phyloP scores from a whole-genome alignment of 2,888 invertebrate species.

The Nymphalis polychloros region DNA sequence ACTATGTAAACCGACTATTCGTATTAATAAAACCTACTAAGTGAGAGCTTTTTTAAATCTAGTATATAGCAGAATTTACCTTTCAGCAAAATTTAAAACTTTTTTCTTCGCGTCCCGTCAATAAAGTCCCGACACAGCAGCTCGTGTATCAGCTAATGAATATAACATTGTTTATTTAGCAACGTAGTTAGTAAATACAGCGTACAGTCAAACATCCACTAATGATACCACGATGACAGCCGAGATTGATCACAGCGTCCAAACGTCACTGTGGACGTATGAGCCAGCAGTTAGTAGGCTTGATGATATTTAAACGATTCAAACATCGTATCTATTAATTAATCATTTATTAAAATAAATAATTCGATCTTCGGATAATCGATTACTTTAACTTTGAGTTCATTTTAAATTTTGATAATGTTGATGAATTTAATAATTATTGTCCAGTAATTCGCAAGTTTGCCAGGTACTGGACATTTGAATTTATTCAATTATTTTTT shows the following conservation, averaged over 20 bases:
- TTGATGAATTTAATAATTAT: no score
- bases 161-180: conserved; percentile 9
- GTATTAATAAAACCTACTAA: no score
- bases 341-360: neutral
- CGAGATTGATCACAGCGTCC: conserved; percentile 38
- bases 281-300: conserved; percentile 24
- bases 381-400: no score
- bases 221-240: conserved; percentile 35
- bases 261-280: conserved; percentile 32
- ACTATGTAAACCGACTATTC: no score
- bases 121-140: neutral
- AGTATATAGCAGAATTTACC: no score
- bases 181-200: neutral
- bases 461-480: no score
- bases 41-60: no score
- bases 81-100: no score
- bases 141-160: neutral
- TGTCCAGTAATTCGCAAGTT: no score
- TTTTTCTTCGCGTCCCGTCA: neutral
- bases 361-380: no score
- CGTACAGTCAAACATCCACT: conserved; percentile 20
- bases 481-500: no score
- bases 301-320: neutral
- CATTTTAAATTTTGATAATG: no score
- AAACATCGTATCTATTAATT: neutral